Percentiles rank a stretch among this genome's conserved stretches.
phyloP scores from a whole-genome alignment of 2,113 vertebrate species.

The Carollia perspicillata region DNA sequence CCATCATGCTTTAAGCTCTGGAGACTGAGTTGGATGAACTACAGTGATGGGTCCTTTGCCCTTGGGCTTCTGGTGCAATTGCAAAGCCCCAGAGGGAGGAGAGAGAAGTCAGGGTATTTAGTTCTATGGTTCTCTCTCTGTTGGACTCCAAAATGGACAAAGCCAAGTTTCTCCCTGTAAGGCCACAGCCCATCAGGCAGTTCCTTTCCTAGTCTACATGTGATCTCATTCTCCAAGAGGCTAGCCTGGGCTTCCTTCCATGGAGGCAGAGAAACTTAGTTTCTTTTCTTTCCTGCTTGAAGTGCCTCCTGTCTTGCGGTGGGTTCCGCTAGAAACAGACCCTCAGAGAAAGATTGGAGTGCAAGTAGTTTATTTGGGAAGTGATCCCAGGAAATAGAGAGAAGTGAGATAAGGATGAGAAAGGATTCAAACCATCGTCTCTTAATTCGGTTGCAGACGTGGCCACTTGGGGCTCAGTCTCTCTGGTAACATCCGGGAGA shows the following conservation, averaged over 20 bases:
- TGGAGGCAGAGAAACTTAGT: neutral
- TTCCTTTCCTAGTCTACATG: neutral
- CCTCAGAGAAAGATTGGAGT: too few relatives aligned
- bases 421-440: neutral
- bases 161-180: neutral
- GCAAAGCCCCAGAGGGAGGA: neutral
- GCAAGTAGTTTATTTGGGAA: neutral
- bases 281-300: neutral
- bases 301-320: neutral
- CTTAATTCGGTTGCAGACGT: neutral
- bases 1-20: neutral
- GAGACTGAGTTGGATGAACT: neutral
- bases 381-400: neutral
- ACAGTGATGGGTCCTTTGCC: neutral
- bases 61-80: neutral
- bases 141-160: neutral
- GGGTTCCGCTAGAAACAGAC: neutral
- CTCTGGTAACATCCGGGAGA: neutral
- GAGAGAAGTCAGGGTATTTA: neutral
- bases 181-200: neutral
- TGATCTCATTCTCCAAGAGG: neutral
- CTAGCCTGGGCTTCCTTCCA: neutral
- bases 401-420: neutral
- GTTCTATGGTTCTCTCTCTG: neutral
- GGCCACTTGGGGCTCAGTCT: neutral